A percentile compares a stretch with the other conserved stretches of the same genome.
These are phyloP conservation scores for Magallana ariakensis DNA, from an alignment of 1,140 invertebrate genomes.

Conservation along the genomic window DNA sequence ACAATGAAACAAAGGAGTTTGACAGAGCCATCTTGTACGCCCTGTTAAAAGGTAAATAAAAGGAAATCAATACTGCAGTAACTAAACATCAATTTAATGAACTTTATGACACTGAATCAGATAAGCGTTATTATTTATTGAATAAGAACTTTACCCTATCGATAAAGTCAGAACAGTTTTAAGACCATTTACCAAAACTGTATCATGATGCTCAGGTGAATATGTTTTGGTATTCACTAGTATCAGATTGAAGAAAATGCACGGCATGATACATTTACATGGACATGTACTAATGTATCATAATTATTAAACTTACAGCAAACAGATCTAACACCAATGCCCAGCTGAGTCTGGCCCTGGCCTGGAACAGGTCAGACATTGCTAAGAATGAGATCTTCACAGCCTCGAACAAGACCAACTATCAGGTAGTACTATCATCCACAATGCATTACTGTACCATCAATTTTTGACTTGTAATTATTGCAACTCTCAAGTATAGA, in stretches of 20 bases:
- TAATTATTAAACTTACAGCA: constrained; percentile 62
- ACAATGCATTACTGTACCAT: background rate
- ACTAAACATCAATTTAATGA: too few relatives aligned
- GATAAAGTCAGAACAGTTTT: background rate
- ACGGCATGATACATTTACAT: too few relatives aligned
- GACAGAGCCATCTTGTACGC: constrained; percentile 49
- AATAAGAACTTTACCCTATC: background rate
- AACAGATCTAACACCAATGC: constrained; percentile 73
- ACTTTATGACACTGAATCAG: too few relatives aligned
- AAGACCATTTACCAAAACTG: too few relatives aligned
- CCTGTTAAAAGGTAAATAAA: constrained; percentile 47
- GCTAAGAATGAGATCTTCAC: constrained; percentile 77
- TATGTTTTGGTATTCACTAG: too few relatives aligned
- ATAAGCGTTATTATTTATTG: too few relatives aligned
- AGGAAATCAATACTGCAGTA: too few relatives aligned
- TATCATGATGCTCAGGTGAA: too few relatives aligned
- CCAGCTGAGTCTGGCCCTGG: constrained; percentile 76
- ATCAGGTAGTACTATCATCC: constrained; percentile 13
- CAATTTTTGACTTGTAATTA: too few relatives aligned
- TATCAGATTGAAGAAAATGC: too few relatives aligned
- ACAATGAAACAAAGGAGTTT: constrained; percentile 44
- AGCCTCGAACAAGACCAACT: constrained; percentile 64
- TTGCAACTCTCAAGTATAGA: too few relatives aligned
- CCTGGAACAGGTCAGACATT: constrained; percentile 78
- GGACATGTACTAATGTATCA: too few relatives aligned